These are phyloP conservation scores for Sparidentex hasta DNA, from an alignment of 2,797 vertebrate genomes.

Conservation along the genomic window DNA sequence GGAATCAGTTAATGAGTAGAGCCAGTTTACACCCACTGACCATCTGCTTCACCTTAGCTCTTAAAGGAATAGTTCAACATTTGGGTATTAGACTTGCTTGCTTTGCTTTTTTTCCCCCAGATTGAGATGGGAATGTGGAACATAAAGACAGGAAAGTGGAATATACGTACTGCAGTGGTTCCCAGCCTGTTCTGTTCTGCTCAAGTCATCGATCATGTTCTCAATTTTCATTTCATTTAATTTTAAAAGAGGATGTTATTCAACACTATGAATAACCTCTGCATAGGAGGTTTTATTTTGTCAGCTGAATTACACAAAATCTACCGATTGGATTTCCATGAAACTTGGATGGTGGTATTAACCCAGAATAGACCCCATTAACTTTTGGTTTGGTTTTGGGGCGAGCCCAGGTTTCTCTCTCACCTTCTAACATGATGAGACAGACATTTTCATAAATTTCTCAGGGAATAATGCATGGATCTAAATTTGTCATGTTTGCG, in stretches of 20 bases:
- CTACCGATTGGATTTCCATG: no score
- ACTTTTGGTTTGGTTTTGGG: no score
- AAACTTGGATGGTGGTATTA: no score
- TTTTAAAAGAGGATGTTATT: background rate
- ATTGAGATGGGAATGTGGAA: background rate
- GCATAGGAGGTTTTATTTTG: no score
- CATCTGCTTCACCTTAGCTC: slow-evolving; percentile 48
- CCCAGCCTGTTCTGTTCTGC: background rate
- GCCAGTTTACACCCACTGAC: slow-evolving; percentile 53
- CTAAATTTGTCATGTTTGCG: no score
- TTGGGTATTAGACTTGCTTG: background rate
- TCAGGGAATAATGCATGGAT: no score
- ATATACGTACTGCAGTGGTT: background rate
- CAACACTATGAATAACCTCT: background rate
- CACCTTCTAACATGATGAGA: no score
- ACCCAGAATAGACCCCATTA: no score
- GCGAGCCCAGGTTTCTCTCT: no score
- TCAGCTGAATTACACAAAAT: no score
- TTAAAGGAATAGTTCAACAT: slow-evolving; percentile 35
- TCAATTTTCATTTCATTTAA: background rate
- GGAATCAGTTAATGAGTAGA: slow-evolving; percentile 10
- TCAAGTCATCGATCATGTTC: background rate
- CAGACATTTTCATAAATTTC: no score
- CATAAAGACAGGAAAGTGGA: background rate
- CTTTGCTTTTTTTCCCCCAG: background rate